These are phyloP conservation scores for Apamea monoglypha DNA, from an alignment of 2,888 invertebrate genomes.

Conservation along the genomic window DNA sequence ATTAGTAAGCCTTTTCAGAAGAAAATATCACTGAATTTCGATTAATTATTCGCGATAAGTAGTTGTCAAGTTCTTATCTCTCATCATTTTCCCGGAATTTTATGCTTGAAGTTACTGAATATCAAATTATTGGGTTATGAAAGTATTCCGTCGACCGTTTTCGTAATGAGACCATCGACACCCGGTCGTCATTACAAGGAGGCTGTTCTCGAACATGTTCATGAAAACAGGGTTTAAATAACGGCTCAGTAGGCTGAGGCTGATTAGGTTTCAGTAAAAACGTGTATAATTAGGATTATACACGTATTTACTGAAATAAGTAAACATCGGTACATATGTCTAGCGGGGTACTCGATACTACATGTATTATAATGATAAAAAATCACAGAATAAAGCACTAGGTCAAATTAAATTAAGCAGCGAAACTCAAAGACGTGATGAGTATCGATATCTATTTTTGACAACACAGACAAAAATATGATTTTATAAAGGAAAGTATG, in stretches of 20 bases:
- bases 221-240: conserved; percentile 13
- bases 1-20: neutral
- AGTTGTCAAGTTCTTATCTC: neutral
- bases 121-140: conserved; percentile 2
- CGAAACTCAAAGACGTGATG: neutral
- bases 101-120: neutral
- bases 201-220: conserved; percentile 7
- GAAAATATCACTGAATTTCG: neutral
- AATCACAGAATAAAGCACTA: neutral
- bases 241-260: neutral
- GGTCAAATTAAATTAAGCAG: neutral
- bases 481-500: no score
- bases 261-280: neutral
- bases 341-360: neutral
- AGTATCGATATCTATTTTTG: neutral
- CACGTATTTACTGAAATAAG: conserved; percentile 21
- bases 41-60: neutral
- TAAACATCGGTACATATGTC: neutral
- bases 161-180: conserved; percentile 23
- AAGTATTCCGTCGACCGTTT: neutral
- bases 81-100: neutral
- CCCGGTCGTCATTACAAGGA: neutral
- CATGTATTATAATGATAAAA: neutral
- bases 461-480: neutral
- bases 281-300: neutral